Conservation (phyloP, 35 echinoderm and acorn worm genomes). For the Chiridota heheva region DNA sequence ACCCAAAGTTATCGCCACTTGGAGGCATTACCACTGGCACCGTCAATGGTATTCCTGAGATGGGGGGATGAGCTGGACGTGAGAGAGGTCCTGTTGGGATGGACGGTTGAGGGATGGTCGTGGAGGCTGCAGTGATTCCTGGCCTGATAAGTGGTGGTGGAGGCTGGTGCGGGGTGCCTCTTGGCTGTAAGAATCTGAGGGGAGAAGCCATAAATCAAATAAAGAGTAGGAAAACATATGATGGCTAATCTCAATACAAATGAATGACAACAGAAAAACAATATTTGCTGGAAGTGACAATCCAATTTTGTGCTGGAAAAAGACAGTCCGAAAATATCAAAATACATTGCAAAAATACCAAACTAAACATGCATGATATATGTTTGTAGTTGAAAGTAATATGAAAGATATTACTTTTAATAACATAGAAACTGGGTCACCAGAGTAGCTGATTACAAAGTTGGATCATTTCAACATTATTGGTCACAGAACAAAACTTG, state of each 20-base stretch:
- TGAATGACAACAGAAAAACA: neutral
- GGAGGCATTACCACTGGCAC: slow-evolving; percentile 33
- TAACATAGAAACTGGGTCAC: too few species aligned
- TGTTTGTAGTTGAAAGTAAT: too few species aligned
- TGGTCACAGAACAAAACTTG: too few species aligned
- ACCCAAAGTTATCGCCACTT: too few species aligned
- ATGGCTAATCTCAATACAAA: neutral
- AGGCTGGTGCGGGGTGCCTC: slow-evolving; percentile 47
- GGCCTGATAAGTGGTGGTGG: slow-evolving; percentile 92
- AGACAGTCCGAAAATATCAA: neutral
- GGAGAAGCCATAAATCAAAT: slow-evolving; percentile 3
- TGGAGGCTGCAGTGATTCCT: slow-evolving; percentile 9
- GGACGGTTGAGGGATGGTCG: slow-evolving; percentile 34
- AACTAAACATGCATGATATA: neutral
- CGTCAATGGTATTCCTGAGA: slow-evolving; percentile 8
- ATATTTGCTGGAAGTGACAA: neutral
- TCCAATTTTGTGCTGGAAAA: neutral
- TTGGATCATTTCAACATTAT: too few species aligned
- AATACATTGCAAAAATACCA: neutral
- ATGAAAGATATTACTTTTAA: too few species aligned
- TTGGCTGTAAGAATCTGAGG: slow-evolving; percentile 73
- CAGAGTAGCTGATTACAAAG: too few species aligned
- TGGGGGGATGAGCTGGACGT: slow-evolving; percentile 23
- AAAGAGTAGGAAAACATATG: neutral
- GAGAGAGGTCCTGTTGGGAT: slow-evolving; percentile 52